These are phyloP conservation scores for human (Homo sapiens) DNA, from an alignment of 2,113 vertebrate genomes.

Conservation along the genomic window DNA sequence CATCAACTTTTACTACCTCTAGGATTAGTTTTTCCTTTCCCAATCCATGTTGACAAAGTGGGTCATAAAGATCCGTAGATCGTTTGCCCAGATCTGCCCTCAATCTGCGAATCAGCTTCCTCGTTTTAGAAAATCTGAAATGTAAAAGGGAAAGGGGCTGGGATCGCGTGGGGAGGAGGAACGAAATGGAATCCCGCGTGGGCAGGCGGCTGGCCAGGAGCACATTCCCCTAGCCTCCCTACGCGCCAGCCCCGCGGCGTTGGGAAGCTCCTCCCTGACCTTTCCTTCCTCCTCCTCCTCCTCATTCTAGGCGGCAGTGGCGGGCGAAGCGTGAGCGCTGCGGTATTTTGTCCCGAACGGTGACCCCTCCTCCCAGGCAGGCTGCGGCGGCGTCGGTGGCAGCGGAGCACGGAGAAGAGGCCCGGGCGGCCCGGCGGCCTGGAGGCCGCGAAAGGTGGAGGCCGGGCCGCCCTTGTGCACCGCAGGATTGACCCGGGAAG, in stretches of 20 bases:
- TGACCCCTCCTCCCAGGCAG: slow-evolving; percentile 41
- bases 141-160: accelerated
- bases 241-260: accelerated
- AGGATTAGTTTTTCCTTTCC: not conserved
- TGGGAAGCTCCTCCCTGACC: not conserved
- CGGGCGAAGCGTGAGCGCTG: not conserved
- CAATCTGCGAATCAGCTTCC: no score
- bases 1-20: accelerated
- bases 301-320: accelerated
- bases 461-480: not conserved
- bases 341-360: slow-evolving; percentile 73
- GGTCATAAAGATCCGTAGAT: accelerated
- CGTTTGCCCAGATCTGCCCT: not conserved
- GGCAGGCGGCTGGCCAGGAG: not conserved
- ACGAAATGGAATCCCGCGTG: accelerated
- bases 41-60: not conserved
- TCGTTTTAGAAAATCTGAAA: accelerated
- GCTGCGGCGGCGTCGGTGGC: not conserved
- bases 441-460: not conserved
- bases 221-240: not conserved
- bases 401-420: not conserved
- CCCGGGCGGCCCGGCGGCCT: slow-evolving; percentile 36
- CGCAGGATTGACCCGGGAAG: not conserved
- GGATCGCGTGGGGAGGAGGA: accelerated
- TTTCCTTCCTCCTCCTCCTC: not conserved